These are phyloP conservation scores for Drosophila formosana DNA, from an alignment of 2,888 invertebrate genomes.

Conservation along the genomic window DNA sequence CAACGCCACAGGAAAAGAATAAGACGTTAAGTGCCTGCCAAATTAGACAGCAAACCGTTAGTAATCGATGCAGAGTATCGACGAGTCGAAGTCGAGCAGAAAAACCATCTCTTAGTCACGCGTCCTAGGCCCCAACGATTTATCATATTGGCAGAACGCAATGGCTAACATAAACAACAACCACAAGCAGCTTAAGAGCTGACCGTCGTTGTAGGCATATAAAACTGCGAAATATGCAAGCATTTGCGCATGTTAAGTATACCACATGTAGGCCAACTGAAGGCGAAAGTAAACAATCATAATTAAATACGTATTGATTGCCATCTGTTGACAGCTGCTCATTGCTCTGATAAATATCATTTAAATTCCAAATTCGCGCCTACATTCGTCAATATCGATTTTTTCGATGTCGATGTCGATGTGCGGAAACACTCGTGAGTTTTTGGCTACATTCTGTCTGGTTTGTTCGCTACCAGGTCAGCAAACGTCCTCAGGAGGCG, in stretches of 20 bases:
- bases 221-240: slow-evolving; percentile 6
- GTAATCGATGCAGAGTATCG: background rate
- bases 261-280: slow-evolving; percentile 36
- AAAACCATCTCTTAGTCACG: background rate
- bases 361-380: slow-evolving; percentile 1
- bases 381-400: slow-evolving; percentile 39
- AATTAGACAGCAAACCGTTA: background rate
- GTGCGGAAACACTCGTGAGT: slow-evolving; percentile 20
- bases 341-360: background rate
- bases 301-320: slow-evolving; percentile 29
- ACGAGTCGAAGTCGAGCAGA: background rate
- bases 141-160: slow-evolving; percentile 9
- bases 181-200: background rate
- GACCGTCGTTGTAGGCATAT: background rate
- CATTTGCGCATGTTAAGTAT: slow-evolving; percentile 28
- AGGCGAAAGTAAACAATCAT: slow-evolving; percentile 42
- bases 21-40: slow-evolving; percentile 66
- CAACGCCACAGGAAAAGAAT: slow-evolving; percentile 80
- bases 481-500: slow-evolving; percentile 2
- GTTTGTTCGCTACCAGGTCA: slow-evolving; percentile 24
- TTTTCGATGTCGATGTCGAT: slow-evolving; percentile 12
- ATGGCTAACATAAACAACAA: slow-evolving; percentile 6
- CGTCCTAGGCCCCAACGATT: slow-evolving; percentile 5
- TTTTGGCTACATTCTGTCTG: slow-evolving; percentile 42
- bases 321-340: slow-evolving; percentile 47